phyloP scores from a whole-genome alignment of 2,888 invertebrate species.

The Heliconius sara region DNA sequence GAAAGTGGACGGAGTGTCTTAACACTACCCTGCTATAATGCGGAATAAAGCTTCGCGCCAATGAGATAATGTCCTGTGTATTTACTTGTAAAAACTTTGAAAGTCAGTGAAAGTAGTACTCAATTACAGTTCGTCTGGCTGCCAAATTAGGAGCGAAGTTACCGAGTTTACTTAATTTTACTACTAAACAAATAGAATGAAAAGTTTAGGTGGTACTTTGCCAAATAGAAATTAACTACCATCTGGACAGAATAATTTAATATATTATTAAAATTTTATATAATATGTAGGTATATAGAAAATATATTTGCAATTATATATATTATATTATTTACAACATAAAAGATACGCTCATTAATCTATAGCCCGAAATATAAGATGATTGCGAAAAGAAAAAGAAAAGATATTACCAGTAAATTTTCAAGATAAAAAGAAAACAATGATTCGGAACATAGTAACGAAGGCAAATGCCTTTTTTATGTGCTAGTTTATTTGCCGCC shows the following conservation, averaged over 20 bases:
- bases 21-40: background rate
- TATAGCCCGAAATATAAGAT: background rate
- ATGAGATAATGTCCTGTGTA: background rate
- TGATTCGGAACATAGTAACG: slow-evolving; percentile 37
- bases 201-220: slow-evolving; percentile 11
- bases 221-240: slow-evolving; percentile 9
- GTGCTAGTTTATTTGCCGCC: slow-evolving; percentile 33
- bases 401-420: slow-evolving; percentile 14
- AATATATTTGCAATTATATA: background rate
- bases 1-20: too few relatives aligned
- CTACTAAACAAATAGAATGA: slow-evolving; percentile 15
- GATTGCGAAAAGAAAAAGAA: slow-evolving; percentile 9
- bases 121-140: slow-evolving; percentile 23
- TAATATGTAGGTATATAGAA: background rate
- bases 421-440: slow-evolving; percentile 30
- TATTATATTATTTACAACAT: background rate
- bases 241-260: slow-evolving; percentile 1
- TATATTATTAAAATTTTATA: background rate
- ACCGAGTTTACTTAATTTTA: slow-evolving; percentile 24
- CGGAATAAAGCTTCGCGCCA: background rate
- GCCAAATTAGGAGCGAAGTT: slow-evolving; percentile 26
- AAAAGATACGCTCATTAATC: background rate
- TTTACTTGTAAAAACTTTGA: slow-evolving; percentile 10
- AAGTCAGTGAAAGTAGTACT: slow-evolving; percentile 19
- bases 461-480: slow-evolving; percentile 39